Percentiles rank a stretch among this genome's conserved stretches.
phyloP scores from a whole-genome alignment of 2,888 invertebrate species.

The Cremastobaeus sp. region DNA sequence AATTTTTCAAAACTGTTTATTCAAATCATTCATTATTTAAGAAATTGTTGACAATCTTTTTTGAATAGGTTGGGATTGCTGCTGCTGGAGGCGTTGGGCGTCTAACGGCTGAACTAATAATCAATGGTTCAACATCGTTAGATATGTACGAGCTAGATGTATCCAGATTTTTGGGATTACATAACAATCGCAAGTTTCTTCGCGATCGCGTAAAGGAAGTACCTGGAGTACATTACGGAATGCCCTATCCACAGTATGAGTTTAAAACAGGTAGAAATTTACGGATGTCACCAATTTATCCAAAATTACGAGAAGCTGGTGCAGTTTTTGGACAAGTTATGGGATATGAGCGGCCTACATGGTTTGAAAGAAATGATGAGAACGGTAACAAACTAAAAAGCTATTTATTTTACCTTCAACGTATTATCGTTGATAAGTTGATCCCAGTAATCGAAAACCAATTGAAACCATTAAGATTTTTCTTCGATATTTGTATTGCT shows the following conservation, averaged over 20 bases:
- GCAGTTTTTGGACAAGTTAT: constrained; percentile 98
- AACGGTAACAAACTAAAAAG: constrained; percentile 37
- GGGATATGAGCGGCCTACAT: constrained; percentile 97
- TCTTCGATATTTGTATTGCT: too few species aligned
- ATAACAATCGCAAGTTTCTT: constrained; percentile 96
- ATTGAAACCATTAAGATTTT: too few species aligned
- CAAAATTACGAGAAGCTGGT: constrained; percentile 92
- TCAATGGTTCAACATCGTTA: constrained; percentile 87
- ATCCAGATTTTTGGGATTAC: constrained; percentile 92
- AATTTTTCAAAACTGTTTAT: neutral
- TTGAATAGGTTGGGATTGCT: constrained; percentile 87
- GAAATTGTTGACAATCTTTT: neutral
- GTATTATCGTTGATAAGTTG: too few species aligned
- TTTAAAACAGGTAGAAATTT: constrained; percentile 93
- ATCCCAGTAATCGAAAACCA: too few species aligned
- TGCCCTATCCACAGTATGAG: constrained; percentile 91
- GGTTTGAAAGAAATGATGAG: constrained; percentile 84
- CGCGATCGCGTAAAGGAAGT: constrained; percentile 95
- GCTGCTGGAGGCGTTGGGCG: constrained; percentile 97
- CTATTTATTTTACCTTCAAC: too few species aligned
- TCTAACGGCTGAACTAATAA: constrained; percentile 91
- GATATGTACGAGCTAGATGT: constrained; percentile 95
- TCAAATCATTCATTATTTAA: neutral
- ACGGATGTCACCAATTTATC: constrained; percentile 96
- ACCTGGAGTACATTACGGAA: constrained; percentile 90